Base-by-base conservation (phyloP, 2,113 vertebrate genomes). In the Syngnathoides biaculeatus region DNA sequence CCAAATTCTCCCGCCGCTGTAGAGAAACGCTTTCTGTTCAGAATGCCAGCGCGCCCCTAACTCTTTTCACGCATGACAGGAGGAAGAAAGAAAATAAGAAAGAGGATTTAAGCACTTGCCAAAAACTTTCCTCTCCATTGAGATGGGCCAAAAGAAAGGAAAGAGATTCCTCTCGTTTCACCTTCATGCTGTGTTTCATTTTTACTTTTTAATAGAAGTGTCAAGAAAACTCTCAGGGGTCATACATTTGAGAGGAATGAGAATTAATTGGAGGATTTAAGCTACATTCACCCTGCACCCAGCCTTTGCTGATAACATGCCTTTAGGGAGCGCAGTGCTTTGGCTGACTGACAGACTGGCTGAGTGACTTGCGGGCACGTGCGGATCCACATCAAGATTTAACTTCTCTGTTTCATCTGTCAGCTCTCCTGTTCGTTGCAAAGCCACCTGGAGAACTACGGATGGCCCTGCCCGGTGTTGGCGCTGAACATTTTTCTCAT, bases 201-300 rank as follows among this genome's bases (percentile, higher is more conserved):
- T 83, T 79, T 80, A 76, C 77, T 80, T 83, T 85, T 85, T 85
- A 83, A 87, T 82, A 76, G 83, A 87, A 85, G 77, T 87, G 85
- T 85, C 83, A 84, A 62, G 81, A 53, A 57, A 55, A 69, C 79
- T 82, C 83, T 87, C 83, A 64, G 77, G 81, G 83, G 83, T 84
- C 75, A 67, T 78, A 79, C 61, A 79, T 81, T 83, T 81, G 80
- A 77, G 80, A 74, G 76, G 74, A 85, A 81, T 72, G 70, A 81
- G 71, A 87, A 87, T 85, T 87, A 85, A 85, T 87, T 87, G 81
- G 75, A 78, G 81, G 81, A 87, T 87, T 87, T 85, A 75, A 87
- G 75, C 81, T 77, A 79, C 79, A 85, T 81, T 74, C 72, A 80
- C 80, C 66, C 80, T 79, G 74, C 68, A 63, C 77, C 64, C 78